Base-by-base conservation (phyloP, 2,888 invertebrate species). In the Allacma fusca region DNA sequence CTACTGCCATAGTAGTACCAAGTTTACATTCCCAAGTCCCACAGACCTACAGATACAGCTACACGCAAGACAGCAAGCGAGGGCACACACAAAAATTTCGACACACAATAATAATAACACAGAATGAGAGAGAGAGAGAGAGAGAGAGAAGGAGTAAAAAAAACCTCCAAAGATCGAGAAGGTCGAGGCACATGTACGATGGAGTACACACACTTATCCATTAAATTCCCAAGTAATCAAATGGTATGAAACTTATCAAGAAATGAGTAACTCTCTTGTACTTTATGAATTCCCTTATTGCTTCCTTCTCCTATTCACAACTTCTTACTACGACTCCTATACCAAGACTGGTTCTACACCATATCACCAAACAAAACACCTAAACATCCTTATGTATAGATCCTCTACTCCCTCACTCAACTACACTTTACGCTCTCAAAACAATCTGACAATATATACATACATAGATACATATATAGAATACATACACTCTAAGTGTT, bases 251-350 rank as follows among this genome's bases (percentile, higher is more conserved):
- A 24, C 64, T 64, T 64, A 64, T 64, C 64, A 16, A 12, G 24
- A 64, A 64, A 64, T 24, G 64, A 64, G 64, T 64, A 64, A 34
- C 34, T 34, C 34, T 34, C 64, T 64, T 64, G 24, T 64, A 24
- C 64, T 26, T 64, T 64, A 64, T 64, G 64, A 19, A 64, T 64
- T 57, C 23, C 16, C 24, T 64, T 64, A 24, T 24, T 62, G 24
- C 26, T 64, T 19, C 28, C 26, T 26, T 24, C 59, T 59, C 16
- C 21, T 19, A 13, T 34, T 24, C 64, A 16, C 64, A 34, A 34
- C 34, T 34, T 7, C 34, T 34, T 7, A 34, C 34, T 50, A 50
- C 16, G n/a, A 13, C 50, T 19, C 19, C 9, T 19, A 50, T 16
- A 50, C 19, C 50, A 50, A 50, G n/a, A 50, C 50, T 50, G 50